These are phyloP conservation scores for Ophraella communa DNA, from an alignment of 2,888 invertebrate genomes.

Conservation along the genomic window DNA sequence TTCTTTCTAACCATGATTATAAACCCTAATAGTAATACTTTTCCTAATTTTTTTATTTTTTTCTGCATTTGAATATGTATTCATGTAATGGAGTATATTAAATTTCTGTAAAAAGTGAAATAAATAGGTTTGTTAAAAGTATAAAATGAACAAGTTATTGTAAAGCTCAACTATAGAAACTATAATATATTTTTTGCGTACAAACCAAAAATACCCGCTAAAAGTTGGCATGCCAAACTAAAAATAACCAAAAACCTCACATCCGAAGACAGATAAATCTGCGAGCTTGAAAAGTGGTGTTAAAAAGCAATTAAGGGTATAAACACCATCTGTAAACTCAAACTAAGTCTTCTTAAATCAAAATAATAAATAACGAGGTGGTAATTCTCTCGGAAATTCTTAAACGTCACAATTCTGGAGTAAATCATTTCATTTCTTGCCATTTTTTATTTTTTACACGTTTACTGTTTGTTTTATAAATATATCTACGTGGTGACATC, in stretches of 20 bases:
- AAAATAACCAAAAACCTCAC: conserved; percentile 16
- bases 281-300: conserved; percentile 30
- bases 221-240: conserved; percentile 2
- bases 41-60: too few species aligned
- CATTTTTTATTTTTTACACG: conserved; percentile 17
- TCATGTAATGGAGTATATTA: too few species aligned
- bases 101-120: too few species aligned
- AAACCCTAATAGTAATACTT: too few species aligned
- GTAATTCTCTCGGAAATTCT: conserved; percentile 33
- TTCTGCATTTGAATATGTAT: too few species aligned
- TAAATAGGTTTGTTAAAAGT: too few species aligned
- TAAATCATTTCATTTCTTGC: conserved; percentile 36
- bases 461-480: conserved; percentile 40
- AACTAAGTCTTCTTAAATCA: conserved; percentile 25
- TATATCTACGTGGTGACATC: conserved; percentile 41
- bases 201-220: conserved; percentile 4
- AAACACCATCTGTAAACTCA: conserved; percentile 33
- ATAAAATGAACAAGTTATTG: too few species aligned
- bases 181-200: not conserved
- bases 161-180: not conserved
- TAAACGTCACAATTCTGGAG: conserved; percentile 26
- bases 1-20: too few species aligned
- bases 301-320: conserved; percentile 31
- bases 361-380: conserved; percentile 36
- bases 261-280: conserved; percentile 24